Evolutionary conservation across 2,797 vertebrate species (phyloP).

Genomic region (Limnodromus scolopaceus): DNA sequence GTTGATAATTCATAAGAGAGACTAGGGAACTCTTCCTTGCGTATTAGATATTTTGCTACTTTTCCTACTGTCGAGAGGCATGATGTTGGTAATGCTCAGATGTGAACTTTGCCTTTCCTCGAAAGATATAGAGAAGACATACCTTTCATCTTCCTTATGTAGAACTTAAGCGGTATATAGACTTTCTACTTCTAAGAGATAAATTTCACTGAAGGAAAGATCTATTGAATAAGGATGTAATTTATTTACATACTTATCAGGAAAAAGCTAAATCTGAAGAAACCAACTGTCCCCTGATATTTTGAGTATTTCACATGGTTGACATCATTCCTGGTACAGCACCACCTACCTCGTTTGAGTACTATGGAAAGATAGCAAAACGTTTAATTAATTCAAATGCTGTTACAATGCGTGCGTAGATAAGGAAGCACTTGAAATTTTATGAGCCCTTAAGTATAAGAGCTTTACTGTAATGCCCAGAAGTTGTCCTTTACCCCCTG

Average conservation of each 20-base stretch:
- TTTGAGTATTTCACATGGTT: background rate
- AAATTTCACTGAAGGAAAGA: background rate
- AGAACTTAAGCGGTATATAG: background rate
- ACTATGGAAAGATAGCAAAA: too few relatives aligned
- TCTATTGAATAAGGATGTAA: background rate
- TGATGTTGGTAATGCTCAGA: background rate
- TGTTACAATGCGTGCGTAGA: background rate
- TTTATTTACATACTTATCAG: background rate
- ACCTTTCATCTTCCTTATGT: background rate
- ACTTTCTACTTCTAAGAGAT: background rate
- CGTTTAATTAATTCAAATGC: background rate
- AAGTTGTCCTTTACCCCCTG: background rate
- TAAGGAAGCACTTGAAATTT: background rate
- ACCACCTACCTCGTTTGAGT: background rate
- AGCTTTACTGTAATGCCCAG: background rate
- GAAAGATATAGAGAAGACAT: fast-evolving
- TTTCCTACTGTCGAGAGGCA: background rate
- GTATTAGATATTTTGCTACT: background rate
- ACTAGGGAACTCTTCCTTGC: background rate
- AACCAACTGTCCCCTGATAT: background rate
- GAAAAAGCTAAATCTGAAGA: background rate
- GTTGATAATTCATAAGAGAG: background rate
- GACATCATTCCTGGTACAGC: background rate
- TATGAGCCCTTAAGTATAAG: background rate
- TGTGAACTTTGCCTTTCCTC: background rate